A percentile compares a stretch with the other conserved stretches of the same genome.
phyloP scores from a whole-genome alignment of 1,140 invertebrate genomes.

The Saxidomus purpurata region DNA sequence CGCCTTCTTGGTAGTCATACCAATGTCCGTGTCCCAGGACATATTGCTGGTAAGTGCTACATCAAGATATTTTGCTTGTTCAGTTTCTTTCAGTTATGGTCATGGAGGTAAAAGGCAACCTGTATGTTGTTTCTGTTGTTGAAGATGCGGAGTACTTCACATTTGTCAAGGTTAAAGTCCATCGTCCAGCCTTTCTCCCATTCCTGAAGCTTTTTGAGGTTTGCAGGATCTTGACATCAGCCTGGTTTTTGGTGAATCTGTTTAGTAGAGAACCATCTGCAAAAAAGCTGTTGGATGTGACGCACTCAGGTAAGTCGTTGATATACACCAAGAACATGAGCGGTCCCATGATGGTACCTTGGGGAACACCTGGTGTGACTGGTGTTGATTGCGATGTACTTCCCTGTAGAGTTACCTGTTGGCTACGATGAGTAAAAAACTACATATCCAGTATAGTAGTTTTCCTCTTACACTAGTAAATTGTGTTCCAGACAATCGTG shows the following conservation, averaged over 20 bases:
- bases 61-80: constrained; percentile 14
- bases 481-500: constrained; percentile 62
- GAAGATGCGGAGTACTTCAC: constrained; percentile 39
- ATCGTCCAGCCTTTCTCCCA: constrained; percentile 42
- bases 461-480: constrained; percentile 42
- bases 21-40: neutral
- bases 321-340: constrained; percentile 58
- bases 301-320: constrained; percentile 1
- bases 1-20: neutral
- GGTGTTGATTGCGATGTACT: too few relatives aligned
- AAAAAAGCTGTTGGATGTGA: constrained; percentile 6
- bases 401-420: too few relatives aligned
- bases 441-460: constrained; percentile 59
- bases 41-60: neutral
- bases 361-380: constrained; percentile 60
- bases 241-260: neutral
- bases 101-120: neutral
- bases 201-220: neutral
- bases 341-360: constrained; percentile 67
- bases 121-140: constrained; percentile 12
- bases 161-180: constrained; percentile 48
- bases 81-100: neutral
- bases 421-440: constrained; percentile 48
- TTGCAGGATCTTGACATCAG: neutral
- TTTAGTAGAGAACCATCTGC: constrained; percentile 23